Base-by-base conservation (phyloP, 2,888 invertebrate species). In the Ochropleura plecta region DNA sequence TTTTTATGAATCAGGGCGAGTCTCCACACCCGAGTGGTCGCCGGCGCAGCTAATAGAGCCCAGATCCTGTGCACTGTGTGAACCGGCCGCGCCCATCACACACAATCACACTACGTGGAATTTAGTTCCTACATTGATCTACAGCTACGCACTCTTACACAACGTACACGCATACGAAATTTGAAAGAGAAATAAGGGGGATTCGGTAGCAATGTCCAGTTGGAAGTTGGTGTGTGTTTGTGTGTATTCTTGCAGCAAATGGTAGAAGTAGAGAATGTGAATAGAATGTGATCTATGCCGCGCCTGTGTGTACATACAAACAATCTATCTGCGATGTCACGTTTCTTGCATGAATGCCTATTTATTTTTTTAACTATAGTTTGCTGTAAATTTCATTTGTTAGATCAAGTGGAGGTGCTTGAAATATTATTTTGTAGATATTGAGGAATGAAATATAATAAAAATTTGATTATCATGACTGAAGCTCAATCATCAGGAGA, bases 31-130 rank as follows among this genome's bases (percentile, higher is more conserved):
- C 92, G 94, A 94, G 84, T 91, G 90, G 78, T 59, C 92, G 93
- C 93, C 86, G 85, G 90, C 94, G 94, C 94, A 93, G 81, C 93
- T 94, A 96, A 96, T 96, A 93, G 95, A 95, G 95, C 96, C 94
- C 95, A 96, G 95, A 96, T 96, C 96, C 96, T 96, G 95, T 94
- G 91, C 90, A 86, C 86, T 93, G 93, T 93, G 93, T 93, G 95
- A 94, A 93, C 92, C 88, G 87, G 87, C 93, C 93, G 91, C 94
- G 82, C 94, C 94, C 85, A 60, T 65, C 71, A 84, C 82, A 80
- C 67, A 73, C 82, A 82, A 84, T 82, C 75, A 80, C 40, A 75
- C 18, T 62, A 67, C 53, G 55, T 30, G 53, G 16, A 68, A 65
- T 73, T 71, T n/a, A 84, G 70, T 82, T 76, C 70, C 57, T 64